A percentile compares a stretch with the other conserved stretches of the same genome.
Evolutionary conservation across 2,113 vertebrate genomes (phyloP).

Genomic region (Ceyx melanurus): DNA sequence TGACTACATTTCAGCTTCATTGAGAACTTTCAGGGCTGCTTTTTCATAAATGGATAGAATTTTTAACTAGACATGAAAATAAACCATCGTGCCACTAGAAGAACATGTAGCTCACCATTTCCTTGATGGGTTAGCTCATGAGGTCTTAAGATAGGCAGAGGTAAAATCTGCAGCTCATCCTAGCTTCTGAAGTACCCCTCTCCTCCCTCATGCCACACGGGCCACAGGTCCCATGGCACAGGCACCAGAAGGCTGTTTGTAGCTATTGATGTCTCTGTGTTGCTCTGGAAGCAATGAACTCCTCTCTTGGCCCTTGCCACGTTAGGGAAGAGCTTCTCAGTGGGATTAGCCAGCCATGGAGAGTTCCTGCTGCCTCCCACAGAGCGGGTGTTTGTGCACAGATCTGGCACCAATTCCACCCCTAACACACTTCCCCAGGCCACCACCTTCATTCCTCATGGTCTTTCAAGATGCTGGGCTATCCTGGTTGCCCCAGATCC

Average conservation of each 20-base stretch:
- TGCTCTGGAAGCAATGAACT: background rate
- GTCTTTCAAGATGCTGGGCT: background rate
- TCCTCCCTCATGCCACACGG: background rate
- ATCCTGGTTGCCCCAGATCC: background rate
- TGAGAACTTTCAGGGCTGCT: background rate
- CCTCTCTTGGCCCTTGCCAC: background rate
- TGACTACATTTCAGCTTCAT: background rate
- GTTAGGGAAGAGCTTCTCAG: background rate
- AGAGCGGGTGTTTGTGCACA: background rate
- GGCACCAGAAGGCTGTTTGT: background rate
- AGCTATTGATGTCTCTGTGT: background rate
- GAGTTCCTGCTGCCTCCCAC: fast-evolving
- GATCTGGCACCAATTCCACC: background rate
- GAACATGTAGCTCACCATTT: background rate
- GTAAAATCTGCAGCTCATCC: background rate
- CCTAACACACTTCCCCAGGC: background rate
- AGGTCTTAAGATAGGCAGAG: background rate
- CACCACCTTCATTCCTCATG: background rate
- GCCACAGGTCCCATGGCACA: background rate
- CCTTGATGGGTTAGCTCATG: background rate
- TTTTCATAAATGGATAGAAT: background rate
- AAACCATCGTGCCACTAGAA: background rate
- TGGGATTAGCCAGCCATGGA: background rate
- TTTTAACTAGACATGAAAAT: background rate
- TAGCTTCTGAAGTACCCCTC: background rate